phyloP scores from a whole-genome alignment of 2,113 vertebrate genomes.

The Entomyzon cyanotis region DNA sequence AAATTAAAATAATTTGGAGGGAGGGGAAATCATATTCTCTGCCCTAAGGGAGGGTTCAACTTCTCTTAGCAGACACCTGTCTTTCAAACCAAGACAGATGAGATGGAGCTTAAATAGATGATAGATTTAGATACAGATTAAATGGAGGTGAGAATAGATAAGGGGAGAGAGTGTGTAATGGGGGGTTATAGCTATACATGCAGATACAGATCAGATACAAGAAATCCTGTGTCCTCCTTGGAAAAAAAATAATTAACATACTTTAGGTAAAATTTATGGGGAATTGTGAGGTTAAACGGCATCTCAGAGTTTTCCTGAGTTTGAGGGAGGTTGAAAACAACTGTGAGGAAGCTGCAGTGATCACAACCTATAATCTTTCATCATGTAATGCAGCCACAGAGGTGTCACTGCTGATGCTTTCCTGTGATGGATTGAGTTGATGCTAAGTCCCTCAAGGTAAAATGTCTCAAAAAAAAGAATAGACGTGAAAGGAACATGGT shows the following conservation, averaged over 20 bases:
- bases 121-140: background rate
- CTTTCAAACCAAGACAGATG: too few species aligned
- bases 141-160: background rate
- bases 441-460: background rate
- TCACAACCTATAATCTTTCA: background rate
- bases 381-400: background rate
- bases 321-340: background rate
- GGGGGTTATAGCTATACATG: background rate
- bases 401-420: background rate
- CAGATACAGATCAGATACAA: background rate
- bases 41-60: too few species aligned
- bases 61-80: too few species aligned
- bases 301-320: background rate
- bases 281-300: background rate
- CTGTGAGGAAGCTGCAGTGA: background rate
- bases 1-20: too few species aligned
- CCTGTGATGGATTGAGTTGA: constrained; percentile 26
- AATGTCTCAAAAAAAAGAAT: background rate
- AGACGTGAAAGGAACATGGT: background rate
- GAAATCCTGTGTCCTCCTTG: background rate
- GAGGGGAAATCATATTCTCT: too few species aligned
- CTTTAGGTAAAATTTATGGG: background rate
- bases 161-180: background rate
- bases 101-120: background rate
- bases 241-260: background rate